Evolutionary conservation across 2,113 vertebrate genomes (phyloP).

Genomic region (Anthoscopus minutus): DNA sequence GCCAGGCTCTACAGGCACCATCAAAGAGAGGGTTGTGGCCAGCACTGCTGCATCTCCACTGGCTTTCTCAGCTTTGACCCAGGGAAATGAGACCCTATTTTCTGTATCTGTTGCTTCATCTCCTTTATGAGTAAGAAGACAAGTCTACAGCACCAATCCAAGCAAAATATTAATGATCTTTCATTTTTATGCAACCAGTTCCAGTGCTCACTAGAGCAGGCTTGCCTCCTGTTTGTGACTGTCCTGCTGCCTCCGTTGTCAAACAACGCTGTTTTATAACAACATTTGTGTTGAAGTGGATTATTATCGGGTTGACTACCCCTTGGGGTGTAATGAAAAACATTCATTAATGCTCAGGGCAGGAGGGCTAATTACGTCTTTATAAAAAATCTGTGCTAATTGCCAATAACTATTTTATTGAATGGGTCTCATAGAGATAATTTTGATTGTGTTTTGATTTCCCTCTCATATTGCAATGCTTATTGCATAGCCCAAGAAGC

Average conservation of each 20-base stretch:
- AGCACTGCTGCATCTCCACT: neutral
- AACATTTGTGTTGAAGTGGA: slow-evolving; percentile 58
- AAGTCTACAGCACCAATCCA: neutral
- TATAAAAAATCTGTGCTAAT: slow-evolving; percentile 47
- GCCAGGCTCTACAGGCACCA: neutral
- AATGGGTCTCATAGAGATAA: slow-evolving; percentile 38
- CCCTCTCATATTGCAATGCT: neutral
- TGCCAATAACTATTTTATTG: slow-evolving; percentile 68
- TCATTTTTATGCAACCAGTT: neutral
- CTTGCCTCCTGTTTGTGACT: slow-evolving; percentile 35
- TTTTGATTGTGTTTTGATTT: slow-evolving; percentile 47
- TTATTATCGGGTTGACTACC: slow-evolving; percentile 61
- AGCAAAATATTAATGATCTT: slow-evolving; percentile 36
- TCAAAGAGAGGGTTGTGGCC: neutral
- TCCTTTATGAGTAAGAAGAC: neutral
- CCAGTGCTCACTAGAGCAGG: neutral
- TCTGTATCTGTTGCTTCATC: neutral
- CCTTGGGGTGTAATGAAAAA: slow-evolving; percentile 67
- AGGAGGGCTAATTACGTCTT: slow-evolving; percentile 68
- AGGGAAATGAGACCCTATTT: neutral
- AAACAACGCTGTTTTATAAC: slow-evolving; percentile 52
- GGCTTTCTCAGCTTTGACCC: neutral
- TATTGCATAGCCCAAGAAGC: neutral
- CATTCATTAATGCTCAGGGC: slow-evolving; percentile 70
- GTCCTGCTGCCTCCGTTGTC: slow-evolving; percentile 43